Base-by-base conservation (phyloP, 2,888 invertebrate genomes). In the Desoria tigrina region DNA sequence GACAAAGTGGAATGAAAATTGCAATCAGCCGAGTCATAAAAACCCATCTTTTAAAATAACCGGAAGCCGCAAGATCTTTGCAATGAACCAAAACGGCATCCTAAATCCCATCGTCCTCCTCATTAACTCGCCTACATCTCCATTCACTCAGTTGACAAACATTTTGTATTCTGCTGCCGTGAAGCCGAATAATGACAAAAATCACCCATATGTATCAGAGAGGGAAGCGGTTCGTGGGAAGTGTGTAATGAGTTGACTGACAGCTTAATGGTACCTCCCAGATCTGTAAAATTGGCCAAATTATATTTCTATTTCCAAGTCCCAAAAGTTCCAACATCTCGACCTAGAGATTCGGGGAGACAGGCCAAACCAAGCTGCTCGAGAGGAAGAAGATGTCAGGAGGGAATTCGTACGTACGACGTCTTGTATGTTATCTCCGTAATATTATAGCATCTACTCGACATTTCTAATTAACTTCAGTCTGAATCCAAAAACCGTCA, bases 401-500 rank as follows among this genome's bases (percentile, higher is more conserved):
- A 45, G n/a, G 16, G 45, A 45, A 45, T 45, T 45, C 45, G n/a
- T 39, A 39, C 9, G 16, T 39, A n/a, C n/a, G n/a, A n/a, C n/a
- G n/a, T n/a, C n/a, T n/a, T n/a, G n/a, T n/a, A n/a, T n/a, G n/a
- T n/a, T n/a, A n/a, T n/a, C n/a, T n/a, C n/a, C n/a, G n/a, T n/a
- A n/a, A n/a, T n/a, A n/a, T n/a, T n/a, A n/a, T n/a, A n/a, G n/a
- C n/a, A n/a, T n/a, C n/a, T n/a, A n/a, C n/a, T n/a, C n/a, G n/a
- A n/a, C 42, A 18, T 18, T 57, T 42, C 42, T 57, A 57, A 57
- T 57, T 57, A 57, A 39, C 57, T 57, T 21, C 57, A 42, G 18
- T 16, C 14, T 23, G 4, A 24, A 32, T 21, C 39, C 39, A 23
- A 11, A 65, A 42, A 71, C 67, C 65, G 68, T 68, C 72, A 69